phyloP scores from a whole-genome alignment of 2,888 invertebrate genomes.

The Platerodrilus igneus region DNA sequence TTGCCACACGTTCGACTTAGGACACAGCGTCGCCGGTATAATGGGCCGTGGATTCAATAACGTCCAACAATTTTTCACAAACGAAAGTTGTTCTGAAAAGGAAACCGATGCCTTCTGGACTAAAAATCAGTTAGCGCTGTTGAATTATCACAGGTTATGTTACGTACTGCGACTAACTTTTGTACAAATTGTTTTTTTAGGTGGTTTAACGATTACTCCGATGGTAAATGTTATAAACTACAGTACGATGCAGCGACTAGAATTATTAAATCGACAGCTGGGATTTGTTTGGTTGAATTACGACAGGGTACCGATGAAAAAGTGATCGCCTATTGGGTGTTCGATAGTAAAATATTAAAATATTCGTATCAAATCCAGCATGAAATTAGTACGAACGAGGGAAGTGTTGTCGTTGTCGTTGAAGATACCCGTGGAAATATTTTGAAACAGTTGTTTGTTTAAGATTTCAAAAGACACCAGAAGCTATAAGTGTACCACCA shows the following conservation, averaged over 20 bases:
- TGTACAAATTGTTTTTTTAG: conserved; percentile 40
- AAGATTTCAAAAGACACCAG: no score
- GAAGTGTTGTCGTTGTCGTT: conserved; percentile 52
- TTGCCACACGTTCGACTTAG: conserved; percentile 90
- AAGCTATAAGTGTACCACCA: no score
- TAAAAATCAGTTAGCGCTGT: conserved; percentile 60
- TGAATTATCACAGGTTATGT: conserved; percentile 62
- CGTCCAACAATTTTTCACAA: conserved; percentile 65
- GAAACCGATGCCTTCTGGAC: conserved; percentile 55
- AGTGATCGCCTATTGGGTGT: conserved; percentile 61
- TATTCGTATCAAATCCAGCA: conserved; percentile 56
- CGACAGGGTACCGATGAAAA: conserved; percentile 58
- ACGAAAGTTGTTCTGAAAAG: conserved; percentile 7
- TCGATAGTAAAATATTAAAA: conserved; percentile 55
- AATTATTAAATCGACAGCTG: conserved; percentile 58
- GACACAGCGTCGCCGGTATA: conserved; percentile 84
- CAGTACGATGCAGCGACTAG: conserved; percentile 36
- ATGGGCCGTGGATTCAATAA: conserved; percentile 91
- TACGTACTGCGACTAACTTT: neutral
- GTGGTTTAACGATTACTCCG: conserved; percentile 48
- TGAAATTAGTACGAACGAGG: conserved; percentile 51
- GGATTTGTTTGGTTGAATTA: conserved; percentile 63
- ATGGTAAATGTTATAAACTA: conserved; percentile 30
- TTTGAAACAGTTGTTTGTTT: no score
- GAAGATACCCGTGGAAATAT: conserved; percentile 64